These are phyloP conservation scores for Dryas iulia DNA, from an alignment of 1,140 invertebrate species.

Conservation along the genomic window DNA sequence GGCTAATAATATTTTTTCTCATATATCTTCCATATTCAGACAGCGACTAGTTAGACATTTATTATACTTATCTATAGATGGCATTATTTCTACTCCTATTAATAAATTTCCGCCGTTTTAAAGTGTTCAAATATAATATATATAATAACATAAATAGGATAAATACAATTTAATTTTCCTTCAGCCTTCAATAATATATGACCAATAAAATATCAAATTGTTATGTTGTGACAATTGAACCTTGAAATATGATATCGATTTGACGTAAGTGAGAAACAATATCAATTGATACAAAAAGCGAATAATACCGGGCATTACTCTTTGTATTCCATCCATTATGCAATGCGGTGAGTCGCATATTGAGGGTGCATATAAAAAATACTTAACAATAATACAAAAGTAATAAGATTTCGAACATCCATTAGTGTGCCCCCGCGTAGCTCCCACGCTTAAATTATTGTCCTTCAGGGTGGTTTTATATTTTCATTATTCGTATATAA, in stretches of 20 bases:
- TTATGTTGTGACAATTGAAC: constrained; percentile 9
- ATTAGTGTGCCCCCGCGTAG: constrained; percentile 62
- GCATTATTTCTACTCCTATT: too few species aligned
- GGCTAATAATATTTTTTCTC: too few species aligned
- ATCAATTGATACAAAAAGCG: constrained; percentile 48
- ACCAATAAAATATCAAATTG: background rate
- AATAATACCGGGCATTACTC: constrained; percentile 16
- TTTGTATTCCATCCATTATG: constrained; percentile 47
- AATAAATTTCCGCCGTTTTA: too few species aligned
- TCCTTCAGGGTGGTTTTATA: constrained; percentile 53
- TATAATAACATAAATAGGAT: too few species aligned
- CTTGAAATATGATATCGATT: constrained; percentile 27
- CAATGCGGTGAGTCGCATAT: constrained; percentile 51
- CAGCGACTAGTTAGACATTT: too few species aligned
- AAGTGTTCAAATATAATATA: too few species aligned
- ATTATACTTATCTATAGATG: too few species aligned
- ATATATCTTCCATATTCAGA: too few species aligned
- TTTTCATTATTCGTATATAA: constrained; percentile 40
- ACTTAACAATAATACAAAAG: constrained; percentile 67
- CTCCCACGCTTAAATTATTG: constrained; percentile 64
- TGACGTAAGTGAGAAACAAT: constrained; percentile 30
- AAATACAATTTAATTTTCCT: background rate
- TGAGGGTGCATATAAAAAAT: constrained; percentile 45
- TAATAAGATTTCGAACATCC: constrained; percentile 64
- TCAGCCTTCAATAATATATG: background rate